A percentile compares a stretch with the other conserved stretches of the same genome.
phyloP scores from a whole-genome alignment of 1,140 invertebrate genomes.

The Penaeus indicus region DNA sequence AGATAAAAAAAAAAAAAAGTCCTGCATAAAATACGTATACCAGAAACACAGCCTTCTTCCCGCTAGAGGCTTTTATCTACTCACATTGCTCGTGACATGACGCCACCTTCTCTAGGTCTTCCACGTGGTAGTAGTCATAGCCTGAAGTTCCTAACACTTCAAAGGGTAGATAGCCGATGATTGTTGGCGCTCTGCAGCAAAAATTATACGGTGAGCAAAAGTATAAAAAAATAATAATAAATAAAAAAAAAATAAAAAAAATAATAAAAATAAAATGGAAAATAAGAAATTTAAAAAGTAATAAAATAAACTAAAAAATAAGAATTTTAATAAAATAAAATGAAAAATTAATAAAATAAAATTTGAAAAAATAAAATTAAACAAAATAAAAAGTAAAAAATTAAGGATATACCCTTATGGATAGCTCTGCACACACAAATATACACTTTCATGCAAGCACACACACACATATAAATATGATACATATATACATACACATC shows the following conservation, averaged over 20 bases:
- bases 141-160: constrained; percentile 95
- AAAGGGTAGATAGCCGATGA: constrained; percentile 95
- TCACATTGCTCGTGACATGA: constrained; percentile 83
- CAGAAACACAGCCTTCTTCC: background rate
- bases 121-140: constrained; percentile 95
- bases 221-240: background rate
- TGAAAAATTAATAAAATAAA: too few species aligned
- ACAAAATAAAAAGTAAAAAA: background rate
- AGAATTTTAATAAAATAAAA: too few species aligned
- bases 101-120: constrained; percentile 91
- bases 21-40: background rate
- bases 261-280: background rate
- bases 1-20: background rate
- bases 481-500: too few species aligned
- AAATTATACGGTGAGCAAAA: background rate
- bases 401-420: background rate
- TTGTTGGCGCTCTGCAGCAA: constrained; percentile 82
- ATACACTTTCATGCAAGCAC: background rate
- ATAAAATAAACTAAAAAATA: background rate
- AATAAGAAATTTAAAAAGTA: background rate
- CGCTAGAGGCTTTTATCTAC: background rate
- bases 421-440: background rate
- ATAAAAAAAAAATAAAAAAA: background rate
- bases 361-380: too few species aligned
- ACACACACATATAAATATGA: too few species aligned